phyloP scores from a whole-genome alignment of 2,888 invertebrate genomes.

The Microplitis manilae region DNA sequence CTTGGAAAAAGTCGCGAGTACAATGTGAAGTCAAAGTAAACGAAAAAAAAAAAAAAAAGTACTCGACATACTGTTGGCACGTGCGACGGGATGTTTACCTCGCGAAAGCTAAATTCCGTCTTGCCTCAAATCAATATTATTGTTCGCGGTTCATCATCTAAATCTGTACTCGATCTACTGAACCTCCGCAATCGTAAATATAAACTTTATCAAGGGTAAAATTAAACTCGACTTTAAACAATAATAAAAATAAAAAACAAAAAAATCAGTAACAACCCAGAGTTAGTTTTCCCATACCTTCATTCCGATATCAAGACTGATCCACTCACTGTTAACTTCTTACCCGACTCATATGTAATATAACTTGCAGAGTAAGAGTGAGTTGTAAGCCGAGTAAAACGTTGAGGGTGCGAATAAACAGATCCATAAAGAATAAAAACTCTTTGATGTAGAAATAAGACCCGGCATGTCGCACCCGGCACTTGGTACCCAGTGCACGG shows the following conservation, averaged over 20 bases:
- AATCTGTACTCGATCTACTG: slow-evolving; percentile 55
- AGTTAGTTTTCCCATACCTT: no score
- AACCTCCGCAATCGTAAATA: not conserved
- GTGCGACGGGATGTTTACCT: slow-evolving; percentile 67
- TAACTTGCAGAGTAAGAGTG: no score
- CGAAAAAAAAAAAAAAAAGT: slow-evolving; percentile 4
- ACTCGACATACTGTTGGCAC: slow-evolving; percentile 64
- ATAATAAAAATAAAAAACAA: not conserved
- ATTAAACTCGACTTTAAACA: not conserved
- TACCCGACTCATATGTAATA: no score
- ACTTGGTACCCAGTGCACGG: slow-evolving; percentile 56
- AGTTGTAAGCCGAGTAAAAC: not conserved
- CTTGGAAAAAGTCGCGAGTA: not conserved
- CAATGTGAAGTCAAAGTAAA: not conserved
- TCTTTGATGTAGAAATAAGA: slow-evolving; percentile 68
- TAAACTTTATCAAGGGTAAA: slow-evolving; percentile 12
- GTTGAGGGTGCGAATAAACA: slow-evolving; percentile 40
- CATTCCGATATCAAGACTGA: no score
- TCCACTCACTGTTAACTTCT: no score
- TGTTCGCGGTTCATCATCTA: slow-evolving; percentile 61
- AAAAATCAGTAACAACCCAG: no score
- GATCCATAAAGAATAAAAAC: slow-evolving; percentile 10
- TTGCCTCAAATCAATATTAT: slow-evolving; percentile 67
- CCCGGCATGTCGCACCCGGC: slow-evolving; percentile 51
- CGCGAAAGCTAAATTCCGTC: slow-evolving; percentile 63